Evolutionary conservation across 2,113 vertebrate genomes (phyloP).

Genomic region (Oreochromis niloticus): DNA sequence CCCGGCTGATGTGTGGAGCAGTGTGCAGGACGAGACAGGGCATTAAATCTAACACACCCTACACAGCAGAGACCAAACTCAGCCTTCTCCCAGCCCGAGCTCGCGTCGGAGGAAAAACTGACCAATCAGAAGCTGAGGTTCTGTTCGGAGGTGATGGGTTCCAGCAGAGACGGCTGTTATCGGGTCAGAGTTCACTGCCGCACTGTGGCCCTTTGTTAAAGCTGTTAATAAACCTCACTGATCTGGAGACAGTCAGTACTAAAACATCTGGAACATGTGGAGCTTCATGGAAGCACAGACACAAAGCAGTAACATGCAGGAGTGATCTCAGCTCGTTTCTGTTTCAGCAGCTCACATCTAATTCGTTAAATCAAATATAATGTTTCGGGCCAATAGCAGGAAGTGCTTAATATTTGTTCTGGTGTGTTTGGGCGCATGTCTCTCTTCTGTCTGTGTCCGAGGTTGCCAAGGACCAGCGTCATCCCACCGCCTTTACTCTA

Average conservation of each 20-base stretch:
- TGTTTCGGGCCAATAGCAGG: neutral
- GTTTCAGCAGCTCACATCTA: neutral
- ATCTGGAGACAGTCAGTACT: neutral
- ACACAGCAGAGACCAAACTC: neutral
- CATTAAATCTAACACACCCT: slow-evolving; percentile 44
- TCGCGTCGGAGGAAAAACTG: neutral
- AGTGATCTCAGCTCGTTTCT: neutral
- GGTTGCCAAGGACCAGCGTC: neutral
- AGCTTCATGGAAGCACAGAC: neutral
- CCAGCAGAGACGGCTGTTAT: neutral
- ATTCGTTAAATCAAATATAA: neutral
- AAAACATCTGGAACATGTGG: neutral
- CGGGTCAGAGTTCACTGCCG: neutral
- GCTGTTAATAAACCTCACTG: neutral
- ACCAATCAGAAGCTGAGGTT: neutral
- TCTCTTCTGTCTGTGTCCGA: neutral
- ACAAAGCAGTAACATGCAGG: neutral
- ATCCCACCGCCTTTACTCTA: neutral
- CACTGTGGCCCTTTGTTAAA: neutral
- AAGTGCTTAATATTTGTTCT: neutral
- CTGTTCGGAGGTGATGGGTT: neutral
- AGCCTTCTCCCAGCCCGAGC: neutral
- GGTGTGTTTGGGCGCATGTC: neutral
- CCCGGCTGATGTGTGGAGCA: slow-evolving; percentile 17
- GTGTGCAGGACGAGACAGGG: slow-evolving; percentile 3